Base-by-base conservation (phyloP, 1,140 invertebrate species). In the Diabrotica virgifera region DNA sequence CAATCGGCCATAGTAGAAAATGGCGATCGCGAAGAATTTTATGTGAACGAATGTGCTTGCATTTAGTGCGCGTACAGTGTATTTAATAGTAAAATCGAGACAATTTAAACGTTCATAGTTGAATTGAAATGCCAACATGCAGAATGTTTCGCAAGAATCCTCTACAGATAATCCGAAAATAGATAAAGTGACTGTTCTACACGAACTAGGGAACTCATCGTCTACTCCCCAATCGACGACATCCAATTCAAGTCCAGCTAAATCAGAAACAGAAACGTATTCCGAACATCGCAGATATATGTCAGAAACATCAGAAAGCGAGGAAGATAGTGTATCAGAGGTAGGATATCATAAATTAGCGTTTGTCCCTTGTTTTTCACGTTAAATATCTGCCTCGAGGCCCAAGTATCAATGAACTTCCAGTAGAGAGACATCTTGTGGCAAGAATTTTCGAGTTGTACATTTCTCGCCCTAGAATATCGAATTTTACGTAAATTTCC, bases 261-360 rank as follows among this genome's bases (percentile, higher is more conserved):
- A 89, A 83, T 89, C 88, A 77, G 87, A 89, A 85, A 89, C 86
- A 79, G 87, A 90, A 83, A 89, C 87, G 79, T 87, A 89, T 83
- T 86, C 87, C 75, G 87, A 89, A 82, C 87, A 89, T 81, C 87
- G 90, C 72, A 88, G 87, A 85, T 92, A 89, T 86, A 89, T 91
- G 85, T 90, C 90, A 81, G 92, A 94, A 84, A 88, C 92, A 80
- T 94, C 92, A 71, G 92, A 92, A 83, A 94, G 92, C 80, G 93
- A 94, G 80, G 92, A 94, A 81, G 93, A 95, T 80, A 93, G 92
- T 82, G 91, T 93, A 79, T 94, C 92, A 74, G 92, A 94, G 90
- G 93, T 95, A 89, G 78, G 81, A 63, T 64, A 64, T 65, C 36
- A 35, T 63, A 54, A 36, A 40, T 55, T 46, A 59, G 11, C 13